Evolutionary conservation across 2,113 vertebrate species (phyloP).

Genomic region (Engraulis encrasicolus): DNA sequence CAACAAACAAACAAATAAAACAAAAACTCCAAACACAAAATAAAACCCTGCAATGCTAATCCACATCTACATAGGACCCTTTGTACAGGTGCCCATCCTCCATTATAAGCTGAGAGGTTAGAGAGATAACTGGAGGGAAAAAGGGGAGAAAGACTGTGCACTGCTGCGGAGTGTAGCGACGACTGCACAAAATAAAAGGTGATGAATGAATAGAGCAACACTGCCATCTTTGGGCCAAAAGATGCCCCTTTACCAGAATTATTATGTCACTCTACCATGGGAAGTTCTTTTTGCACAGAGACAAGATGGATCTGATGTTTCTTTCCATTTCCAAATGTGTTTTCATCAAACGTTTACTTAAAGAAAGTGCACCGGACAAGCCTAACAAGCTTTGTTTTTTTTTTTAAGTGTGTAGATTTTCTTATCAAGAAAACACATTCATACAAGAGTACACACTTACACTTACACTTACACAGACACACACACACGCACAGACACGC

Average conservation of each 20-base stretch:
- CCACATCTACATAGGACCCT: too few relatives aligned
- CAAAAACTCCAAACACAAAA: too few relatives aligned
- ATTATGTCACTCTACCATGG: too few relatives aligned
- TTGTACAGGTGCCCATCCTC: too few relatives aligned
- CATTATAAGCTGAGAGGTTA: too few relatives aligned
- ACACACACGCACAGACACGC: neutral
- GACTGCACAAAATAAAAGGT: neutral
- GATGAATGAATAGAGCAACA: neutral
- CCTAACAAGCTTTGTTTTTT: neutral
- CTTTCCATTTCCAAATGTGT: neutral
- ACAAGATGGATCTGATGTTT: neutral
- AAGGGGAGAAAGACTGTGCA: neutral
- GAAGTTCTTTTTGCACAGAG: neutral
- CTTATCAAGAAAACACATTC: neutral
- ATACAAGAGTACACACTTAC: neutral
- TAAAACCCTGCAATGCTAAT: too few relatives aligned
- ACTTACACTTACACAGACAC: neutral
- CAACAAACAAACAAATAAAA: too few relatives aligned
- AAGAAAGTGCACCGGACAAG: constrained; percentile 16
- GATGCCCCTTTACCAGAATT: neutral
- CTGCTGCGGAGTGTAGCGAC: neutral
- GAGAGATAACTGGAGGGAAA: neutral
- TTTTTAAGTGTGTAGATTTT: neutral
- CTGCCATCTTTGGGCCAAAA: neutral
- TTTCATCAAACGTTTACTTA: neutral